Evolutionary conservation across 2,888 invertebrate genomes (phyloP), one percentile per base, ranked within the genome.

Genomic region (Drosophila phalerata): DNA sequence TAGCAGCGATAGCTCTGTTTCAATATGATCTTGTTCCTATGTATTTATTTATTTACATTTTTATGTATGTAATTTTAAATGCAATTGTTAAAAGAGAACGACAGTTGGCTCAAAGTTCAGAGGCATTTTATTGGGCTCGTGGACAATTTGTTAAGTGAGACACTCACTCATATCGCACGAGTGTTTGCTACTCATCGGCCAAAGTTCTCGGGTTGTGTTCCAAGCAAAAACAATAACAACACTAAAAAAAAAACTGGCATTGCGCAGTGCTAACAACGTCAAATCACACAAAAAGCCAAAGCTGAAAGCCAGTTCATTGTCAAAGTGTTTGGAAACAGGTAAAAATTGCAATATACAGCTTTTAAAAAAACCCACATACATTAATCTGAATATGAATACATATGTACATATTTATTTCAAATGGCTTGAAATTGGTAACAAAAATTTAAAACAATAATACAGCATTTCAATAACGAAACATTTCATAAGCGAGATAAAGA

Each of bases 71-170:
- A 37, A 60, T 37, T 38, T 61, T 28, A 42, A 56, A 61, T 64
- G 58, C 57, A 60, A 55, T 47, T 48, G 38, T 37, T 28, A 22
- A 49, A 60, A 55, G 28, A 72, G 45, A 37, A 28, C 47, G 17
- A 15, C 48, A 52, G 34, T 67, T 55, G 49, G 42, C 63, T 52
- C 80, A 80, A 83, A 80, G 80, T 80, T 73, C 84, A 57, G 15
- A 48, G 37, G 10, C 37, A 48, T 40, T 61, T 61, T 49, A 61
- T 47, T 63, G 53, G 75, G 61, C 52, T 61, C 56, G 79, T 64
- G 60, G 60, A 28, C 79, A 78, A 45, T 74, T 78, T 34, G 74
- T 48, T 42, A 61, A 42, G 47, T 56, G 48, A 63, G 22, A 30
- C 42, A 62, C 32, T 53, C 22, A 61, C 45, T 49, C 42, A 77